Conservation (phyloP, 1,140 invertebrate species). For the Grapholita molesta region DNA sequence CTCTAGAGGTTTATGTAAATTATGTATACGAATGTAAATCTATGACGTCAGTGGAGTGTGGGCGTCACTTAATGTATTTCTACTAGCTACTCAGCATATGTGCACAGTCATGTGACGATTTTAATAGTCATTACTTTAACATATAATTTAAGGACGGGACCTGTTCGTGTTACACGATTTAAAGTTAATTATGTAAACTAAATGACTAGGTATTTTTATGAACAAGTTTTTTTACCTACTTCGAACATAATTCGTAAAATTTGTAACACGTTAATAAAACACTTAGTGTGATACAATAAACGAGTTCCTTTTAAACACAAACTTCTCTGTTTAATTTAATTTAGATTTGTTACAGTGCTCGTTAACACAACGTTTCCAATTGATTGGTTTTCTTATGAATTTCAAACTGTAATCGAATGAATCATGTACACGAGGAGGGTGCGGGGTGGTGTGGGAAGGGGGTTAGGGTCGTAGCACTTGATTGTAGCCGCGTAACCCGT, state of each 20-base stretch:
- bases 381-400: conserved; percentile 16
- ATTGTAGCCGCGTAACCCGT: conserved; percentile 24
- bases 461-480: neutral
- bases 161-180: neutral
- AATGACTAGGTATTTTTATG: neutral
- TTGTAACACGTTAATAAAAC: neutral
- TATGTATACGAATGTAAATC: neutral
- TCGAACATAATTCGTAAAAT: neutral
- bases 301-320: neutral
- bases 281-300: neutral
- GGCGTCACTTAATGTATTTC: neutral
- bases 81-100: neutral
- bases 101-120: neutral
- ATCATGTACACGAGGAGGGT: conserved; percentile 19
- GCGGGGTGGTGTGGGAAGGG: neutral
- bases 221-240: neutral
- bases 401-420: conserved; percentile 12
- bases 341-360: neutral
- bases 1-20: neutral
- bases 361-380: neutral
- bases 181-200: neutral
- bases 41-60: neutral
- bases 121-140: neutral
- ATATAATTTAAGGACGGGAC: neutral
- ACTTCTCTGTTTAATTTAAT: neutral